phyloP scores from a whole-genome alignment of 1,140 invertebrate species.

The Tetramorium alpestre region DNA sequence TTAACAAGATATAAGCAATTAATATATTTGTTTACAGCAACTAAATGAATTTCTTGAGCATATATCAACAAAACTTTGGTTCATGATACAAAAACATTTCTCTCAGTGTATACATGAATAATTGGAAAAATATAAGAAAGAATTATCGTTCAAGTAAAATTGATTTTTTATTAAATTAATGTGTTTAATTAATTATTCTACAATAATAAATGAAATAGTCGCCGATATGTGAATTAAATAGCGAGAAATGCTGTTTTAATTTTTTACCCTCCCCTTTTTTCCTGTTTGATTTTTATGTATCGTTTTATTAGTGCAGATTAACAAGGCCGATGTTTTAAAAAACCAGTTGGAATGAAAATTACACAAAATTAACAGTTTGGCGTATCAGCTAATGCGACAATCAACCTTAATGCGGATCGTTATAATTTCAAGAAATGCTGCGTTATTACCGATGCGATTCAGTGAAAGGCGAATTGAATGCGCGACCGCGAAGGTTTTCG shows the following conservation, averaged over 20 bases:
- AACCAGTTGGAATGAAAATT: neutral
- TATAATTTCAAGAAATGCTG: neutral
- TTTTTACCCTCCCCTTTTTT: neutral
- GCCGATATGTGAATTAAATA: too few species aligned
- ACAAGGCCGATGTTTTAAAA: neutral
- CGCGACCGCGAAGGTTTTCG: constrained; percentile 47
- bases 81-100: too few species aligned
- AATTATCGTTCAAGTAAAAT: neutral
- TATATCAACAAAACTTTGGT: too few species aligned
- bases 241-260: too few species aligned
- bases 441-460: constrained; percentile 4
- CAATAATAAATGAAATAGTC: too few species aligned
- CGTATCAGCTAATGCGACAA: too few species aligned
- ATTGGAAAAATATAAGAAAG: neutral
- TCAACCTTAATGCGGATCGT: neutral
- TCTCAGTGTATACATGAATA: neutral
- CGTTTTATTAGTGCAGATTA: neutral
- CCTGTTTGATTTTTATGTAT: too few species aligned
- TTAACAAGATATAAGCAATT: too few species aligned
- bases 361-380: neutral
- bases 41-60: too few species aligned
- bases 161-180: neutral
- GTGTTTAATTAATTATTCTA: neutral
- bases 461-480: constrained; percentile 48
- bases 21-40: too few species aligned